A percentile compares a stretch with the other conserved stretches of the same genome.
phyloP scores from a whole-genome alignment of 2,113 vertebrate species.

The Tragulus kanchil region DNA sequence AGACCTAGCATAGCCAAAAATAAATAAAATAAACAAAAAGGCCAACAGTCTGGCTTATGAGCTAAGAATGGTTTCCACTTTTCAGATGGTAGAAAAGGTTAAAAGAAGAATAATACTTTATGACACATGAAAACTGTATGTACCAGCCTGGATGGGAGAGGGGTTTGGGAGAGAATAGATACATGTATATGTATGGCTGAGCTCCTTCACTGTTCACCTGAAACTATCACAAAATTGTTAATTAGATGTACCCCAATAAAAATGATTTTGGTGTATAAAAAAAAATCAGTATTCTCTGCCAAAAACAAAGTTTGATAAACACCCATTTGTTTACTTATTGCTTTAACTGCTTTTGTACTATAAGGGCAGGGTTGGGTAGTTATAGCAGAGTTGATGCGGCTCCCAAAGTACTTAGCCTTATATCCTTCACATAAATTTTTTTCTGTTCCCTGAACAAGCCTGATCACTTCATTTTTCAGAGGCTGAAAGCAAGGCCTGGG shows the following conservation, averaged over 20 bases:
- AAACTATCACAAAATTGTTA: no score
- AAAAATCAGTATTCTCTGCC: conserved; percentile 3
- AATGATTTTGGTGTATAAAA: no score
- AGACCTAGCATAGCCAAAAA: no score
- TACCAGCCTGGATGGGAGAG: no score
- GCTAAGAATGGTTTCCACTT: not conserved
- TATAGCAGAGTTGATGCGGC: not conserved
- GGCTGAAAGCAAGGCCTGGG: not conserved
- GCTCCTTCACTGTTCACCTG: no score
- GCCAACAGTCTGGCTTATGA: not conserved
- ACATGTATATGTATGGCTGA: no score
- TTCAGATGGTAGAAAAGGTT: not conserved
- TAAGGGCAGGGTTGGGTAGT: not conserved
- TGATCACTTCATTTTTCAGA: conserved; percentile 35
- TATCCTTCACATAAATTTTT: not conserved
- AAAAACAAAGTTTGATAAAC: conserved; percentile 8
- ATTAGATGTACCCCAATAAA: no score
- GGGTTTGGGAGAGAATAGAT: no score
- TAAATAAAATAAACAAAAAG: no score
- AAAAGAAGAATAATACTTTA: conserved; percentile 10
- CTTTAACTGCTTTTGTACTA: not conserved
- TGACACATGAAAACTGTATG: not conserved
- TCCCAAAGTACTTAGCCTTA: not conserved
- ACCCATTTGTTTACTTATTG: not conserved
- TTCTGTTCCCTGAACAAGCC: not conserved